Percentiles rank a stretch among this genome's conserved stretches.
Evolutionary conservation across 2,113 vertebrate genomes (phyloP).

Genomic region (Trogon melanurus): DNA sequence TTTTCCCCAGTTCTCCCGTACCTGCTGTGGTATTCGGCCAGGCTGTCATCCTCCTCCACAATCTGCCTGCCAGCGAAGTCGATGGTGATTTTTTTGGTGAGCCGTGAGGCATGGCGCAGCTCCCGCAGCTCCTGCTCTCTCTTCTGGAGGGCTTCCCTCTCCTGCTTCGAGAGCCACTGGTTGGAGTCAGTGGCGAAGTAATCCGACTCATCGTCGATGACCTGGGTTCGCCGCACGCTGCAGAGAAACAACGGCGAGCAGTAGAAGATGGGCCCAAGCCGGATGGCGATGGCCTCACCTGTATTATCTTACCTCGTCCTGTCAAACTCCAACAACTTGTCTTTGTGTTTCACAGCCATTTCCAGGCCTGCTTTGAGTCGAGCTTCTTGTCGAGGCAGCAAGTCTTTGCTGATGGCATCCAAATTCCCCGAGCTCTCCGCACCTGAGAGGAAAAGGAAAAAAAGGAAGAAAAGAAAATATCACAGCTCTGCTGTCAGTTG

Average conservation of each 20-base stretch:
- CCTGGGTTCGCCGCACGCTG: constrained; percentile 92
- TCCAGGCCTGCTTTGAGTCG: constrained; percentile 87
- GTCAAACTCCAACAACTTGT: constrained; percentile 94
- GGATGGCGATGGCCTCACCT: not conserved
- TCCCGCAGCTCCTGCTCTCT: constrained; percentile 89
- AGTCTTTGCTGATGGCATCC: constrained; percentile 76
- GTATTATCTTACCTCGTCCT: constrained; percentile 84
- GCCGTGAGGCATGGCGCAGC: constrained; percentile 88
- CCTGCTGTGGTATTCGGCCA: constrained; percentile 89
- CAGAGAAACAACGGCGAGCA: not conserved
- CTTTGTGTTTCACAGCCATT: constrained; percentile 94
- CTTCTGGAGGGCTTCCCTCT: constrained; percentile 85
- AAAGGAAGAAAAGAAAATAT: not conserved
- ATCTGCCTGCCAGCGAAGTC: constrained; percentile 94
- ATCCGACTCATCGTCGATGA: constrained; percentile 95
- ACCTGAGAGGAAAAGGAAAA: constrained; percentile 49
- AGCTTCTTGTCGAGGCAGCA: constrained; percentile 85
- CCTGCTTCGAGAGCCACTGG: constrained; percentile 91
- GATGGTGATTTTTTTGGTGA: constrained; percentile 88
- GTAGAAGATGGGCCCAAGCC: not conserved
- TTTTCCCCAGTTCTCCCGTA: constrained; percentile 48
- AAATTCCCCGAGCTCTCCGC: constrained; percentile 72
- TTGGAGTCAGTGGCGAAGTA: constrained; percentile 96
- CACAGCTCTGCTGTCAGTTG: not conserved
- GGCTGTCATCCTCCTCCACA: constrained; percentile 81